Conservation (phyloP, 2,888 invertebrate genomes). For the Oxycera nigricornis region DNA sequence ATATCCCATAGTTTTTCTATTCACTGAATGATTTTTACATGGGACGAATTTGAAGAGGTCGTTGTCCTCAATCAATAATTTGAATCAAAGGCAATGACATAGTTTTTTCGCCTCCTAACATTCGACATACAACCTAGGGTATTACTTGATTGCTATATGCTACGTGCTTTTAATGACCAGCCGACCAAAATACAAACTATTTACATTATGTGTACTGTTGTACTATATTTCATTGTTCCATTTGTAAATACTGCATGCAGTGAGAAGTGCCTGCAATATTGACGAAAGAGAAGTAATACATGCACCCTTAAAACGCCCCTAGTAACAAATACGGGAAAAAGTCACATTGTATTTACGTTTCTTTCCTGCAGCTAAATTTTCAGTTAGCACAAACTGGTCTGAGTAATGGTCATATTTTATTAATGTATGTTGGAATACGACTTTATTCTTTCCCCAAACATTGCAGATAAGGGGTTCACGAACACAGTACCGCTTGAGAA, state of each 20-base stretch:
- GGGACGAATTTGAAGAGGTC: slow-evolving; percentile 6
- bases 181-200: no score
- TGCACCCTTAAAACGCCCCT: slow-evolving; percentile 13
- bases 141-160: no score
- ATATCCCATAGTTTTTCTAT: background rate
- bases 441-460: slow-evolving; percentile 29
- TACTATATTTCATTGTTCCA: no score
- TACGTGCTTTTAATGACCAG: no score
- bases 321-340: background rate
- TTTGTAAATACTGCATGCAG: no score
- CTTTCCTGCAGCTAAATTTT: slow-evolving; percentile 3
- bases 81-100: slow-evolving; percentile 11
- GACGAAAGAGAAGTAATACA: background rate
- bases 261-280: no score
- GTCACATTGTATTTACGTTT: background rate
- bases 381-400: background rate
- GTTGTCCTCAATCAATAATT: slow-evolving; percentile 30
- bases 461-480: no score
- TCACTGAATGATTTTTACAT: background rate
- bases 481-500: no score
- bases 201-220: no score
- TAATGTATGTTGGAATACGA: slow-evolving; percentile 34
- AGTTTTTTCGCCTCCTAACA: no score
- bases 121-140: no score
- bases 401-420: slow-evolving; percentile 30